These are phyloP conservation scores for Chloropsis cyanopogon DNA, from an alignment of 2,113 vertebrate genomes.

Conservation along the genomic window DNA sequence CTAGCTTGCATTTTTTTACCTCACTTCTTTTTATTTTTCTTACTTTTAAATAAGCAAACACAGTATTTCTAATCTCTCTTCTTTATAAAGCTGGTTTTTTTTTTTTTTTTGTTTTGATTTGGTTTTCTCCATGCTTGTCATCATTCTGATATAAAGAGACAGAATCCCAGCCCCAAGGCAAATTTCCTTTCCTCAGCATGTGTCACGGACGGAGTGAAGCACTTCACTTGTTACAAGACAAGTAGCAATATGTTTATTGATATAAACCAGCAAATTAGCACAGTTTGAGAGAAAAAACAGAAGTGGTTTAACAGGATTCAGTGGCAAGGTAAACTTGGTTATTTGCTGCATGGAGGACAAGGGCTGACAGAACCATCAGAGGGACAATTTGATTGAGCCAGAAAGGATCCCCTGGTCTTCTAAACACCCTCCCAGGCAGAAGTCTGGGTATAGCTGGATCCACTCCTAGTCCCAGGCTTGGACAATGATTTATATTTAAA, in stretches of 20 bases:
- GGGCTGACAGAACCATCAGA: neutral
- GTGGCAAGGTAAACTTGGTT: neutral
- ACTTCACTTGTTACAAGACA: neutral
- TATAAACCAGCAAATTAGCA: neutral
- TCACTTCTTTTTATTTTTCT: neutral
- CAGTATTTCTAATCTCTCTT: neutral
- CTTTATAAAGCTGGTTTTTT: neutral
- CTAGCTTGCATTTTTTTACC: neutral
- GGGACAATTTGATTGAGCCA: neutral
- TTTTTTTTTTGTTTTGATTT: neutral
- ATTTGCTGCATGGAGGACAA: neutral
- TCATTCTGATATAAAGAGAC: neutral
- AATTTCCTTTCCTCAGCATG: neutral
- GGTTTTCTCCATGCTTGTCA: neutral
- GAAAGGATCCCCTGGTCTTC: neutral
- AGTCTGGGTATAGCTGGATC: neutral
- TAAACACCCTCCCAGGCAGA: neutral
- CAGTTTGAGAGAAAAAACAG: neutral
- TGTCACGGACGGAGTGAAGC: rapidly evolving
- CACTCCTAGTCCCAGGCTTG: neutral
- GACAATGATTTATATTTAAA: neutral
- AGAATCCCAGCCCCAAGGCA: neutral
- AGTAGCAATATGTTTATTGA: neutral
- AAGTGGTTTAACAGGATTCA: neutral
- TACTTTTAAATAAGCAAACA: neutral